A percentile compares a stretch with the other conserved stretches of the same genome.
These are phyloP conservation scores for Ammodytes dubius DNA, from an alignment of 2,113 vertebrate species.

Conservation along the genomic window DNA sequence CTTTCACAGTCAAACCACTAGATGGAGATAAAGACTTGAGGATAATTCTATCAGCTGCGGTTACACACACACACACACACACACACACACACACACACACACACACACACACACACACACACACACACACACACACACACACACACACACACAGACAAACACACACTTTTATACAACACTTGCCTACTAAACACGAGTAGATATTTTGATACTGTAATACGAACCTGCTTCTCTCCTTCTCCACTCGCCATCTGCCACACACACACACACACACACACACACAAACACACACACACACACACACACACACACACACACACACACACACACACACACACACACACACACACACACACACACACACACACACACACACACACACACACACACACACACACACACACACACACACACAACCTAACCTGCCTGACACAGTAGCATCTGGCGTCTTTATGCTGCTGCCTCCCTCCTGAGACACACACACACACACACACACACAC, in stretches of 20 bases:
- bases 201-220: slow-evolving; percentile 62
- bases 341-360: slow-evolving; percentile 20
- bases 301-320: slow-evolving; percentile 18
- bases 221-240: slow-evolving; percentile 36
- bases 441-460: neutral
- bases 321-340: slow-evolving; percentile 22
- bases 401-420: slow-evolving; percentile 15
- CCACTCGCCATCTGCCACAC: neutral
- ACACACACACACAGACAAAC: slow-evolving; percentile 12
- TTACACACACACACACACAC: slow-evolving; percentile 21
- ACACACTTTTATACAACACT: neutral
- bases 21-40: slow-evolving; percentile 64
- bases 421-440: no score
- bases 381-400: slow-evolving; percentile 27
- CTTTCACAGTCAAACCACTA: slow-evolving; percentile 45
- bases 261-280: slow-evolving; percentile 32
- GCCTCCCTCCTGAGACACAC: slow-evolving; percentile 54
- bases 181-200: slow-evolving; percentile 42
- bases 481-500: slow-evolving; percentile 32
- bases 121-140: slow-evolving; percentile 18
- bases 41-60: neutral
- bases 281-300: slow-evolving; percentile 33
- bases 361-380: slow-evolving; percentile 26
- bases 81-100: slow-evolving; percentile 5
- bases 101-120: neutral